phyloP scores from a whole-genome alignment of 2,797 vertebrate species.

The Manis crassicaudata region DNA sequence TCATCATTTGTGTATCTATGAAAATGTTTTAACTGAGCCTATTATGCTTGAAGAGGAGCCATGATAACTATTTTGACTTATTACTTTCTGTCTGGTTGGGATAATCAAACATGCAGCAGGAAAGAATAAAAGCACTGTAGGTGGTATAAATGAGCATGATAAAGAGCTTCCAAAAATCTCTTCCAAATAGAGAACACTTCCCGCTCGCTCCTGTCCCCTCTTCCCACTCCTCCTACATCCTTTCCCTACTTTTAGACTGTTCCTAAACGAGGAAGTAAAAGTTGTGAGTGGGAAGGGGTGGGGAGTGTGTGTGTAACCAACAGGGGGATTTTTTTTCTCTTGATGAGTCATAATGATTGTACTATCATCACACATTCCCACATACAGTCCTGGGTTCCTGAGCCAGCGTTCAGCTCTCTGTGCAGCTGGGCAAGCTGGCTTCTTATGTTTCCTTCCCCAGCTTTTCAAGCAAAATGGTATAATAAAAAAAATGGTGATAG shows the following conservation, averaged over 20 bases:
- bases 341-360: slow-evolving; percentile 79
- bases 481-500: slow-evolving; percentile 8
- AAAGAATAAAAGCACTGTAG: slow-evolving; percentile 69
- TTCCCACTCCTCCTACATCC: slow-evolving; percentile 64
- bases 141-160: slow-evolving; percentile 70
- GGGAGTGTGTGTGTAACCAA: slow-evolving; percentile 74
- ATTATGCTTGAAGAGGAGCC: slow-evolving; percentile 65
- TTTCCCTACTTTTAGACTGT: slow-evolving; percentile 73
- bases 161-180: slow-evolving; percentile 60
- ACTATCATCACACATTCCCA: slow-evolving; percentile 75
- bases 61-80: slow-evolving; percentile 76
- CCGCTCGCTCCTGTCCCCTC: slow-evolving; percentile 9
- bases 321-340: slow-evolving; percentile 73
- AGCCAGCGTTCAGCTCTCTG: slow-evolving; percentile 25
- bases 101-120: slow-evolving; percentile 74
- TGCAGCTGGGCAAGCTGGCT: slow-evolving; percentile 45
- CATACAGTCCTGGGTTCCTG: slow-evolving; percentile 58
- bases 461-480: slow-evolving; percentile 39
- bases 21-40: slow-evolving; percentile 71
- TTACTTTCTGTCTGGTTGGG: slow-evolving; percentile 70
- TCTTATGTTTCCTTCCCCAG: slow-evolving; percentile 52
- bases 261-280: slow-evolving; percentile 77
- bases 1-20: slow-evolving; percentile 58
- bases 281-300: slow-evolving; percentile 76
- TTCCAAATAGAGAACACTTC: slow-evolving; percentile 65